Evolutionary conservation across 2,888 invertebrate species (phyloP), one percentile per base, ranked within the genome.

Genomic region (Agapetus fuscipes): DNA sequence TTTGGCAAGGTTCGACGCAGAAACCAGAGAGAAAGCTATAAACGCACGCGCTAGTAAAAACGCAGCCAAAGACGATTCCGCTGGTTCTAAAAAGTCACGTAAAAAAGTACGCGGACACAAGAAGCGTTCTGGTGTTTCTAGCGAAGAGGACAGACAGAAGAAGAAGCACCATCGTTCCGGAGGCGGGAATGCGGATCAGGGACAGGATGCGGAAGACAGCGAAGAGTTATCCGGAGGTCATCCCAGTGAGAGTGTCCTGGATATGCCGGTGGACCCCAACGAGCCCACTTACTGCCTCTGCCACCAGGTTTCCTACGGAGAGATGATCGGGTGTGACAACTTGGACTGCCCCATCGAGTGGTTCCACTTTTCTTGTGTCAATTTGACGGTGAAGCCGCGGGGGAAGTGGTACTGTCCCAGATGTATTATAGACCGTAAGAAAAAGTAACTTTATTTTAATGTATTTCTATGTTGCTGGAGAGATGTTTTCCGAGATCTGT

Each of bases 291-390:
- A 93, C 58, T 93, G 90, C 59, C 64, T 88, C 30, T 93, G 91
- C 56, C 87, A 90, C 62, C 90, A 91, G 71, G 86, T 87, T 15
- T 90, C 90, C 1, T 91, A 89, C 54, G 93, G 91, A 31, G 88
- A 91, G 67, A 94, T 94, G 91, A 89, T 93, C 57, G 89, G 87
- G 51, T 94, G 93, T 66, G 93, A 93, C 64, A 91, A 91, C 67
- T 78, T 79, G 34, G 85, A 86, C 36, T 66, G 83, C 16, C 82
- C 83, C 7, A 88, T 91, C 49, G 90, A 93, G 62, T 91, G 91
- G 91, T 91, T 90, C 64, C 91, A 93, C 60, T 91, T 91, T 60
- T 84, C 85, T 24, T 93, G 91, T 59, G 89, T 93, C 45, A 83
- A 82, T 14, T 69, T 93, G 7, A 83, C 82, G 10, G 83, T 79